Percentiles rank a stretch among this genome's conserved stretches.
Evolutionary conservation across 2,888 invertebrate species (phyloP).

Genomic region (Rhagonycha lutea): DNA sequence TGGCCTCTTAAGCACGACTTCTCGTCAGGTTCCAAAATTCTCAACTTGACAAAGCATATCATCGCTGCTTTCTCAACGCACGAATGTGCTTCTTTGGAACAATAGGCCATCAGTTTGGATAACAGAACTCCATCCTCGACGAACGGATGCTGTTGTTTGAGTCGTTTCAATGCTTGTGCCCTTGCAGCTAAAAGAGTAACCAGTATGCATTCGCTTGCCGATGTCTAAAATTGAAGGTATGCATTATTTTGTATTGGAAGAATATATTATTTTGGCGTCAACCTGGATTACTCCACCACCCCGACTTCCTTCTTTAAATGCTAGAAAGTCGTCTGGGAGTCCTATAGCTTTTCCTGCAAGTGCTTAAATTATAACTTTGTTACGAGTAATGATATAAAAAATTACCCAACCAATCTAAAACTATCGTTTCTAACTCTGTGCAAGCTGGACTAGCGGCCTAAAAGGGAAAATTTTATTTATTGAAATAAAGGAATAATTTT

Average conservation of each 20-base stretch:
- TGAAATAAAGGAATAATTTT: not conserved
- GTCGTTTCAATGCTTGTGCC: slow-evolving; percentile 81
- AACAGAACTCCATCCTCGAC: slow-evolving; percentile 89
- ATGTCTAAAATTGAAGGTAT: slow-evolving; percentile 66
- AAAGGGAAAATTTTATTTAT: slow-evolving; percentile 38
- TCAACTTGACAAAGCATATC: slow-evolving; percentile 89
- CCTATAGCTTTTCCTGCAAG: slow-evolving; percentile 84
- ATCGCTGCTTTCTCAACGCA: slow-evolving; percentile 93
- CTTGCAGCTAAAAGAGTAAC: slow-evolving; percentile 92
- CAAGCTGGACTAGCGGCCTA: slow-evolving; percentile 97
- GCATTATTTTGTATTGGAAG: not conserved
- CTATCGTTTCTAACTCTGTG: slow-evolving; percentile 94
- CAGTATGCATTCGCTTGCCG: slow-evolving; percentile 93
- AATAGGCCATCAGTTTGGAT: slow-evolving; percentile 92
- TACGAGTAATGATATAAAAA: slow-evolving; percentile 17
- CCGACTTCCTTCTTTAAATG: slow-evolving; percentile 79
- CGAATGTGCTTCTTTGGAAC: slow-evolving; percentile 88
- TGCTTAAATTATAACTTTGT: not conserved
- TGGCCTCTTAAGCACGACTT: slow-evolving; percentile 80
- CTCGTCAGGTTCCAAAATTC: slow-evolving; percentile 87
- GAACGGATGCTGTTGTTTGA: slow-evolving; percentile 83
- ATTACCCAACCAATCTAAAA: slow-evolving; percentile 83
- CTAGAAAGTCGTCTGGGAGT: slow-evolving; percentile 85
- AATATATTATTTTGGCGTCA: not conserved
- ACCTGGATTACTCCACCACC: slow-evolving; percentile 96